Conservation (phyloP, 2,797 vertebrate species). For the Cichlasoma orientale region DNA sequence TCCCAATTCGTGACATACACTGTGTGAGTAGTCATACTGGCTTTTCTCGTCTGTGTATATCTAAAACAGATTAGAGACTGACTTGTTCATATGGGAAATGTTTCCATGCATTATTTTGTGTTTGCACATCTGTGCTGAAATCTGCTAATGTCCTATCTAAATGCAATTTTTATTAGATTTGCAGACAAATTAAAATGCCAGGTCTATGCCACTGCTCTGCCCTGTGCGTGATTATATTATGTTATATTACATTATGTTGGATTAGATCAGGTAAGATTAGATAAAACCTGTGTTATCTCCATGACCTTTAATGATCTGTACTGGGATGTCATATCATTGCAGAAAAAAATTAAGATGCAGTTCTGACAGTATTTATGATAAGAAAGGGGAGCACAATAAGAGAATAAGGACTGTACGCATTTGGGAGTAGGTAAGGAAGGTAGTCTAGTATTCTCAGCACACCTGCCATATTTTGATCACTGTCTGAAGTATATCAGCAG, state of each 20-base stretch:
- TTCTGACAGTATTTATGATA: background rate
- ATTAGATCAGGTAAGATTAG: conserved; percentile 65
- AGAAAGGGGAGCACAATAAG: background rate
- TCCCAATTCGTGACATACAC: background rate
- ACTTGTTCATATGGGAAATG: conserved; percentile 2
- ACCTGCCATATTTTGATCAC: background rate
- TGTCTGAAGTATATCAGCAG: background rate
- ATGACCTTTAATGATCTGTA: conserved; percentile 51
- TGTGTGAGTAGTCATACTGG: background rate
- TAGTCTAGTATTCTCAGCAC: background rate
- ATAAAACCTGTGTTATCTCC: conserved; percentile 54
- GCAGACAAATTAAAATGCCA: conserved; percentile 34
- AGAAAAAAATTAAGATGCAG: conserved; percentile 17
- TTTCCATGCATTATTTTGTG: background rate
- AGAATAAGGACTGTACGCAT: background rate
- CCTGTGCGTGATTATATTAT: conserved; percentile 56
- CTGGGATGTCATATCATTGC: conserved; percentile 15
- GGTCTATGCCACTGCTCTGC: conserved; percentile 27
- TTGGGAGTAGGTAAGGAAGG: no score
- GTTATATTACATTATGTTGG: conserved; percentile 53
- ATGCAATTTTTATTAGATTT: conserved; percentile 51
- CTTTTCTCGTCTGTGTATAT: background rate
- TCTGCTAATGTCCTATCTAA: conserved; percentile 39
- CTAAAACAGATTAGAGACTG: conserved; percentile 13
- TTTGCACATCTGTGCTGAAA: conserved; percentile 34